Conservation (phyloP, 2,113 vertebrate genomes). For the human region GRCh38 chr11:11402501-11403000, state of each 20-base stretch:
- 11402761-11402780: not conserved
- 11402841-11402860: not conserved
- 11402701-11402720: not conserved
- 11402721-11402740: not conserved
- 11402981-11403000: not conserved
- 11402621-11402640: not conserved
- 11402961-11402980: not conserved
- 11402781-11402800: not conserved
- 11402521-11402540: not conserved
- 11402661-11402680: not conserved
- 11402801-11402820: not conserved
- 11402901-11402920: not conserved
- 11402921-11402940: not conserved
- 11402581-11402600: not conserved
- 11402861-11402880: not conserved
- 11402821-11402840: not conserved
- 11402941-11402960: not conserved
- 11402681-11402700: not conserved
- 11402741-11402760: not conserved
- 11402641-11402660: not conserved
- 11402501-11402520: not conserved
- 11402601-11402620: not conserved
- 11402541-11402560: accelerated
- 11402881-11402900: not conserved
- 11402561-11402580: not conserved